Conservation (phyloP, 2,888 invertebrate species). For the Chrysodeixis includens region DNA sequence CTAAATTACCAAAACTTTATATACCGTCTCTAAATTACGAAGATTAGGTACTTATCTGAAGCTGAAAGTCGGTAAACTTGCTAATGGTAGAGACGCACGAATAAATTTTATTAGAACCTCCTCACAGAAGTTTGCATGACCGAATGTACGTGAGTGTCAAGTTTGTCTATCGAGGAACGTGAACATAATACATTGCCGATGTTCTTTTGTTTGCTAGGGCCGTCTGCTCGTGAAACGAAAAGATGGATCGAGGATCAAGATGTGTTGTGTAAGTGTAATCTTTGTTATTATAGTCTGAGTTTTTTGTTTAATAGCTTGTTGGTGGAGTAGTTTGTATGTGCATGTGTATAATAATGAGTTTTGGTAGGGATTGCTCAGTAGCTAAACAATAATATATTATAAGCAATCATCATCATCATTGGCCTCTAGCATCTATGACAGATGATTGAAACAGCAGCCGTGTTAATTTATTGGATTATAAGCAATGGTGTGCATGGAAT, state of each 20-base stretch:
- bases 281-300: neutral
- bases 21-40: slow-evolving; percentile 43
- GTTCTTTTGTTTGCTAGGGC: slow-evolving; percentile 55
- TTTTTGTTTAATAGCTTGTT: no score
- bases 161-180: slow-evolving; percentile 61
- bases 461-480: no score
- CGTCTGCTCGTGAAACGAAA: slow-evolving; percentile 8
- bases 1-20: neutral
- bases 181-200: slow-evolving; percentile 57
- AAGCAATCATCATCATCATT: no score
- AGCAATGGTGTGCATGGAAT: no score
- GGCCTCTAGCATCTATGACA: no score
- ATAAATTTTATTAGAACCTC: slow-evolving; percentile 61
- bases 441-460: no score
- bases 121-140: slow-evolving; percentile 58
- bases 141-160: slow-evolving; percentile 65
- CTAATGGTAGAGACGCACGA: slow-evolving; percentile 57
- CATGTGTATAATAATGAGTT: no score
- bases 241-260: slow-evolving; percentile 10
- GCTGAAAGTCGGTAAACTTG: slow-evolving; percentile 56
- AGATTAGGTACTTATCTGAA: slow-evolving; percentile 54
- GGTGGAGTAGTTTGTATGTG: no score
- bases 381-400: no score
- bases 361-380: no score
- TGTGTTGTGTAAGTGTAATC: slow-evolving; percentile 5